These are phyloP conservation scores for Brachypalpus laphriformis DNA, from an alignment of 2,888 invertebrate genomes.

Conservation along the genomic window DNA sequence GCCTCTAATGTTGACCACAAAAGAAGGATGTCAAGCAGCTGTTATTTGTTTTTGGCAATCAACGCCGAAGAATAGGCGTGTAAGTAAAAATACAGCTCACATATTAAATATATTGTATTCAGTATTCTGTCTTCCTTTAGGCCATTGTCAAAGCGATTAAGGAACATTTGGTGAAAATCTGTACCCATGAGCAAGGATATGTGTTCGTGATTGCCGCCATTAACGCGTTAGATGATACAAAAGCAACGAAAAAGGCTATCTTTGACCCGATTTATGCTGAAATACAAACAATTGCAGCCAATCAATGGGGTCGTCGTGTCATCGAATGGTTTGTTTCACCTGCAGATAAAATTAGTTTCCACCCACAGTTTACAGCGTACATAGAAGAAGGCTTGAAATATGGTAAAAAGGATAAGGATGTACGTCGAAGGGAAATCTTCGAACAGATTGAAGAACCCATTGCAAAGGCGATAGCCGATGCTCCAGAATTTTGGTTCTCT, in stretches of 20 bases:
- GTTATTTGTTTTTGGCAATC: conserved; percentile 95
- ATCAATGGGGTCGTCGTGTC: conserved; percentile 93
- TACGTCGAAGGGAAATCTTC: conserved; percentile 88
- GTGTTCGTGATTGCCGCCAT: conserved; percentile 91
- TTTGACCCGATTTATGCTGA: conserved; percentile 88
- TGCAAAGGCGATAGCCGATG: conserved; percentile 84
- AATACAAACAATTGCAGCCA: conserved; percentile 87
- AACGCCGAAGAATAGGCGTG: conserved; percentile 90
- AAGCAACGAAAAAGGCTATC: conserved; percentile 92
- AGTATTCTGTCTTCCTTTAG: conserved; percentile 82
- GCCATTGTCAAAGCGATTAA: conserved; percentile 94
- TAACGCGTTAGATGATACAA: conserved; percentile 96
- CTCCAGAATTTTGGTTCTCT: conserved; percentile 87
- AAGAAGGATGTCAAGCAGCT: conserved; percentile 91
- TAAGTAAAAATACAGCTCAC: conserved; percentile 78
- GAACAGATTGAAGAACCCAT: conserved; percentile 86
- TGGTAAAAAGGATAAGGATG: conserved; percentile 88
- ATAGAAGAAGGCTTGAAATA: conserved; percentile 89
- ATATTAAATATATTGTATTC: neutral
- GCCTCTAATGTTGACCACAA: conserved; percentile 88
- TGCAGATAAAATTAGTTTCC: conserved; percentile 91
- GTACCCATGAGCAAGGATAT: conserved; percentile 94
- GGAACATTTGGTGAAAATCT: conserved; percentile 90
- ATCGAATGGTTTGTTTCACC: conserved; percentile 94
- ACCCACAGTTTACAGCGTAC: conserved; percentile 90